Base-by-base conservation (phyloP, 2,113 vertebrate species). In the Platichthys stellatus region DNA sequence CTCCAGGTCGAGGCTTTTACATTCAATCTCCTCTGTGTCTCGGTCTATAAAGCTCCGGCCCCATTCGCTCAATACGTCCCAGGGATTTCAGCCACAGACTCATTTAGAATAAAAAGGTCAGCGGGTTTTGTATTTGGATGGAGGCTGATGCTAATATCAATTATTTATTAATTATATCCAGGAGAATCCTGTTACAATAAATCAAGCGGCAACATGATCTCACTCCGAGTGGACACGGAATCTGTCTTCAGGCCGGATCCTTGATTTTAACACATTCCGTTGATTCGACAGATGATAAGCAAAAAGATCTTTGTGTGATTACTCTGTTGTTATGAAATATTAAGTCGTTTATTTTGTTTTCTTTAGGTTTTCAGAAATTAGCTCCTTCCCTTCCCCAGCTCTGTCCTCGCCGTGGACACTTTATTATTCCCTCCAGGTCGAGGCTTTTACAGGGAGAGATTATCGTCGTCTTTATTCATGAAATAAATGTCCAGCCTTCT, bases 81-180 rank as follows among this genome's bases (percentile, higher is more conserved):
- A 72, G 69, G 23, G 81, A 73, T 72, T 74, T 63, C 26, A 38
- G 66, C 64, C 59, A 28, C 26, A 23, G 72, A 63, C 54, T 57
- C 26, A 12, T 70, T 77, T 51, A 23, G 65, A 78, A 65, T 64
- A 78, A 31, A 86, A 86, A 84, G 66, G 71, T 84, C 78, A 59
- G 20, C 38, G 73, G 61, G 80, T 82, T 61, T 74, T 73, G 63
- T 53, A 43, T 84, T 31, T 62, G 69, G 60, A 84, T 72, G 63
- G 24, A 66, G 63, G 51, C 54, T 28, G 69, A 69, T 64, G 38
- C 49, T 61, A 28, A 64, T 60, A 60, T 73, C 49, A 78, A 21
- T 78, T 51, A 74, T 59, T 24, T 63, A 13, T 1, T 64, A 65
- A 58, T n/a, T 65, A 31, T 18, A 24, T 63, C 65, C 51, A n/a